These are phyloP conservation scores for Leptinotarsa rubiginosa DNA, from an alignment of 2,888 invertebrate species.

Conservation along the genomic window DNA sequence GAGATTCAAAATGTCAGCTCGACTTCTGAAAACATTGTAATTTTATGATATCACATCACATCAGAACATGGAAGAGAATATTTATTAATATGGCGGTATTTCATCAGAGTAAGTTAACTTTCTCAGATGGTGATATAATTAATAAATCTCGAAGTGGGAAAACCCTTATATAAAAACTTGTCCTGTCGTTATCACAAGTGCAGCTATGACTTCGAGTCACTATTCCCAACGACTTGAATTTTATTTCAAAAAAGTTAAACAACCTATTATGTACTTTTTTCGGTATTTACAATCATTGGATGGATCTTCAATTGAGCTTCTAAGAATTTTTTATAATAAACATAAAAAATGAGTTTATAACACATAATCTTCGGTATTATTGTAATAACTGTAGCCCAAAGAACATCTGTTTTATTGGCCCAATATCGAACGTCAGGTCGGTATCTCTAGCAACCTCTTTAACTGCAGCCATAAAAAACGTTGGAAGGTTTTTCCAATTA, in stretches of 20 bases:
- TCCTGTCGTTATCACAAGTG: neutral
- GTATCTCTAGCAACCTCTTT: constrained; percentile 6
- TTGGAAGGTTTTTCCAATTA: constrained; percentile 12
- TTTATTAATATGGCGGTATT: too few relatives aligned
- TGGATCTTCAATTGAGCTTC: constrained; percentile 25
- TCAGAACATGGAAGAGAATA: too few relatives aligned
- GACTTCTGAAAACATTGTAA: too few relatives aligned
- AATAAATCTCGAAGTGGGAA: too few relatives aligned
- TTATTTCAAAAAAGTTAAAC: neutral
- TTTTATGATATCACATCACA: too few relatives aligned
- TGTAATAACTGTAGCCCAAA: constrained; percentile 45
- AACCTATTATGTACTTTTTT: neutral
- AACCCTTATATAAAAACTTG: too few relatives aligned
- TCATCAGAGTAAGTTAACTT: too few relatives aligned
- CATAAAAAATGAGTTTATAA: constrained; percentile 43
- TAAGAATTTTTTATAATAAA: constrained; percentile 39
- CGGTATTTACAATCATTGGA: constrained; percentile 11
- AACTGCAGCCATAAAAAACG: constrained; percentile 10
- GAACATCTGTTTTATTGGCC: constrained; percentile 44
- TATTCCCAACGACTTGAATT: neutral
- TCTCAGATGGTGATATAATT: too few relatives aligned
- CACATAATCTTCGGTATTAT: constrained; percentile 47
- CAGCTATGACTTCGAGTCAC: neutral
- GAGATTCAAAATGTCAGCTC: too few relatives aligned
- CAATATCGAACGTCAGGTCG: constrained; percentile 13